Percentiles rank a stretch among this genome's conserved stretches.
These are phyloP conservation scores for Falco concolor DNA, from an alignment of 2,797 vertebrate genomes.

Conservation along the genomic window DNA sequence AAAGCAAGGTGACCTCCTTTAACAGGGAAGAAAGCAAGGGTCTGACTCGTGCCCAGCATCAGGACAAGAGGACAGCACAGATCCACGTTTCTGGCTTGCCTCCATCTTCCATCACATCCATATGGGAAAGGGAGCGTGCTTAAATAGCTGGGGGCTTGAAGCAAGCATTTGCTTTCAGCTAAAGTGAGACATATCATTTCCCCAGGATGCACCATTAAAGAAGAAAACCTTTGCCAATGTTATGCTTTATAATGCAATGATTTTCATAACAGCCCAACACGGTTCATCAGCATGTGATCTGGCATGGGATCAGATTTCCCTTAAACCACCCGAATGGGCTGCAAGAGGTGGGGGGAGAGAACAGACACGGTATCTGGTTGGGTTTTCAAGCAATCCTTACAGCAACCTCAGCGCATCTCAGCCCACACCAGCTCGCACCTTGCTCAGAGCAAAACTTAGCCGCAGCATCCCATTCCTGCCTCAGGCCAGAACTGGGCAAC, in stretches of 20 bases:
- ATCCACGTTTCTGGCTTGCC: neutral
- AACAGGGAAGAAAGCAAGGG: neutral
- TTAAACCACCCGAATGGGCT: neutral
- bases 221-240: conserved; percentile 16
- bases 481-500: neutral
- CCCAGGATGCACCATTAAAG: neutral
- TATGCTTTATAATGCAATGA: conserved; percentile 7
- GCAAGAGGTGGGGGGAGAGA: neutral
- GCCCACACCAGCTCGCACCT: fast-evolving
- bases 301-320: conserved; percentile 18
- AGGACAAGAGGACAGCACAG: neutral
- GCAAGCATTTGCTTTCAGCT: neutral
- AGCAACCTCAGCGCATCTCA: neutral
- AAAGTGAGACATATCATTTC: neutral
- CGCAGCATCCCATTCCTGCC: fast-evolving
- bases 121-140: neutral
- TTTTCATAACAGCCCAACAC: conserved; percentile 36
- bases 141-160: neutral
- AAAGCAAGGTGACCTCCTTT: neutral
- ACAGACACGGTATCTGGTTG: neutral
- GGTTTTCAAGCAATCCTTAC: neutral
- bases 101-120: neutral
- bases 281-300: conserved; percentile 22
- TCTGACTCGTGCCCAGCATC: neutral
- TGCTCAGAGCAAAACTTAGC: neutral